Evolutionary conservation across 2,797 vertebrate genomes (phyloP).

Genomic region (Poecilia wingei): DNA sequence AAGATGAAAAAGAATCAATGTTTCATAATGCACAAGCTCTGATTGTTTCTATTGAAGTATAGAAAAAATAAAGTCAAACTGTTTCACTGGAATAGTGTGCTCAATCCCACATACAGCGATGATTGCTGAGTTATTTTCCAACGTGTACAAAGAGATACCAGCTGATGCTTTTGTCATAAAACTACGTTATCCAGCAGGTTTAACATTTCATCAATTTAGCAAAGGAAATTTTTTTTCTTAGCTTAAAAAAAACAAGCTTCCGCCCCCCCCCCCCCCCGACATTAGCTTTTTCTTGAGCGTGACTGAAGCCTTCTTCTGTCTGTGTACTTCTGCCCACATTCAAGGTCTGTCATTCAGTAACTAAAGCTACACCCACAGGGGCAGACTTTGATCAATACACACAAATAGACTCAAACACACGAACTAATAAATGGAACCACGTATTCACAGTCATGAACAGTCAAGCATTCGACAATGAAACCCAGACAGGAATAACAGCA

Average conservation of each 20-base stretch:
- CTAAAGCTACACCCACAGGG: conserved; percentile 47
- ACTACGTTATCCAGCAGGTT: conserved; percentile 10
- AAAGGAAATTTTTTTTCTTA: conserved; percentile 30
- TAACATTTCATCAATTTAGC: conserved; percentile 25
- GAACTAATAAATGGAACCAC: conserved; percentile 15
- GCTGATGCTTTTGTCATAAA: conserved; percentile 14
- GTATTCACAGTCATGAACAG: conserved; percentile 54
- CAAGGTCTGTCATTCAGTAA: conserved; percentile 65
- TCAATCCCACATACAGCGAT: not conserved
- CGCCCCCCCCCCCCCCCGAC: no score
- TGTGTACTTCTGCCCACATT: conserved; percentile 19
- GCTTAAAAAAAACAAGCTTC: conserved; percentile 16
- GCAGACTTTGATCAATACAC: conserved; percentile 72
- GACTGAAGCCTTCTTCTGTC: conserved; percentile 10
- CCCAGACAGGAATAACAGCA: conserved; percentile 26
- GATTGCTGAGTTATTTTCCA: not conserved
- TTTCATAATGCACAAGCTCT: not conserved
- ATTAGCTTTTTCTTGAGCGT: not conserved
- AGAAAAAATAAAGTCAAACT: not conserved
- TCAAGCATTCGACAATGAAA: conserved; percentile 26
- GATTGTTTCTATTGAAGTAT: not conserved
- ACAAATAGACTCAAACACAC: conserved; percentile 32
- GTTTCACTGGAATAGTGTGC: not conserved
- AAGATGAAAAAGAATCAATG: not conserved
- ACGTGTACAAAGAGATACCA: conserved; percentile 9